Evolutionary conservation across 2,888 invertebrate genomes (phyloP), one percentile per base, ranked within the genome.

Genomic region (Polia nebulosa): DNA sequence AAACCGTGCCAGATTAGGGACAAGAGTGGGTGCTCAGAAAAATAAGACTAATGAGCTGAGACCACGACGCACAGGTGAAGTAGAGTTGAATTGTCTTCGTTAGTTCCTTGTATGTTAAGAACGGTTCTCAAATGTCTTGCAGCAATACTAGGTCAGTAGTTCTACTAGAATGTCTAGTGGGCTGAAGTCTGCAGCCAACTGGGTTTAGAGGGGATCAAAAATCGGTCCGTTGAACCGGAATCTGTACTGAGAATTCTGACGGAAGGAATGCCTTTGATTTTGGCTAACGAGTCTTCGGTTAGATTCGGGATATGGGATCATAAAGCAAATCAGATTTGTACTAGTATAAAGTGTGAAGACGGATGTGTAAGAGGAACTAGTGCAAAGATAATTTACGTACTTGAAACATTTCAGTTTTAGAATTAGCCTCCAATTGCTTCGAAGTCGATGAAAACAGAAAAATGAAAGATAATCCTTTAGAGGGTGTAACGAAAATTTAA

Each of bases 41-140:
- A 73, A 73, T 72, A 62, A 17, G 67, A 58, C 60, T 82, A 82
- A 81, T 81, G 81, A 82, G 80, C 56, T 22, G 49, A 39, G 39
- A 64, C 56, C 64, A 64, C 47, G 52, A 13, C 15, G n/a, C 22
- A 20, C 29, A 49, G 20, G 63, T 61, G 39, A 47, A 74, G 70
- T 47, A 62, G 49, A 49, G 45, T 32, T 32, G 66, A 39, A 62
- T 34, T 66, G 76, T 78, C 52, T 72, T 79, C 57, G 76, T 78
- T 76, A 75, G 71, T 71, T 66, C 56, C 62, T 53, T 49, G 60
- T 75, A 44, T 52, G 45, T 59, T 60, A 47, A 52, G 56, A 70
- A 47, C 22, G 6, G 20, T 68, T 44, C 9, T 41, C 36, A 39
- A 72, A 45, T 9, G 22, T 36, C 58, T 44, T 15, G 36, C 41